Conservation (phyloP, 2,888 invertebrate genomes). For the Xanthia icteritia region DNA sequence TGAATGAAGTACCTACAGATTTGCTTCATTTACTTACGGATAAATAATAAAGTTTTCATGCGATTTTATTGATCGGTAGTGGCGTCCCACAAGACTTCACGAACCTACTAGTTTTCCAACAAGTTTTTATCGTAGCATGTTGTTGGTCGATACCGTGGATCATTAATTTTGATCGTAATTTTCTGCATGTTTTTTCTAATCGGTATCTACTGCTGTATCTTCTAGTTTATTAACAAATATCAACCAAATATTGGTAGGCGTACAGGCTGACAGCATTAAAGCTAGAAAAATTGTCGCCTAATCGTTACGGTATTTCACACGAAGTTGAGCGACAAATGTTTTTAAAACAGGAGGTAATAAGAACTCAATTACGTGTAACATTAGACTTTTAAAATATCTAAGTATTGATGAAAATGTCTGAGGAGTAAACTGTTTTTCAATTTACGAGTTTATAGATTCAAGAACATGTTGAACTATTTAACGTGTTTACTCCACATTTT, state of each 20-base stretch:
- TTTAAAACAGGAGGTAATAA: slow-evolving; percentile 15
- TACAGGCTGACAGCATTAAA: not conserved
- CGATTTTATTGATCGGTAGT: slow-evolving; percentile 16
- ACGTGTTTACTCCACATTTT: slow-evolving; percentile 4
- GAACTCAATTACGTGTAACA: slow-evolving; percentile 11
- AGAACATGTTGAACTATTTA: not conserved
- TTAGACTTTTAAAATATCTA: slow-evolving; percentile 19
- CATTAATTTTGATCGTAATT: not conserved
- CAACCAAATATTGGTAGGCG: not conserved
- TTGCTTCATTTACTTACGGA: slow-evolving; percentile 5
- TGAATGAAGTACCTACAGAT: slow-evolving; percentile 23
- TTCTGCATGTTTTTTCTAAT: slow-evolving; percentile 4
- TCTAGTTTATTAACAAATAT: not conserved
- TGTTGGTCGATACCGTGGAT: not conserved
- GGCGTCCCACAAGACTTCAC: not conserved
- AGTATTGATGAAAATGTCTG: slow-evolving; percentile 18
- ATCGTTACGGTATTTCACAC: not conserved
- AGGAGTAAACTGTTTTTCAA: slow-evolving; percentile 24
- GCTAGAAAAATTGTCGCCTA: not conserved
- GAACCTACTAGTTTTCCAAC: not conserved
- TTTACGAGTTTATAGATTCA: slow-evolving; percentile 25
- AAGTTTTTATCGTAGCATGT: not conserved
- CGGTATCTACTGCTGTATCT: not conserved
- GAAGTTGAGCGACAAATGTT: slow-evolving; percentile 3
- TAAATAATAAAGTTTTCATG: not conserved